Base-by-base conservation (phyloP, 2,113 vertebrate genomes). In the Pimephales promelas region DNA sequence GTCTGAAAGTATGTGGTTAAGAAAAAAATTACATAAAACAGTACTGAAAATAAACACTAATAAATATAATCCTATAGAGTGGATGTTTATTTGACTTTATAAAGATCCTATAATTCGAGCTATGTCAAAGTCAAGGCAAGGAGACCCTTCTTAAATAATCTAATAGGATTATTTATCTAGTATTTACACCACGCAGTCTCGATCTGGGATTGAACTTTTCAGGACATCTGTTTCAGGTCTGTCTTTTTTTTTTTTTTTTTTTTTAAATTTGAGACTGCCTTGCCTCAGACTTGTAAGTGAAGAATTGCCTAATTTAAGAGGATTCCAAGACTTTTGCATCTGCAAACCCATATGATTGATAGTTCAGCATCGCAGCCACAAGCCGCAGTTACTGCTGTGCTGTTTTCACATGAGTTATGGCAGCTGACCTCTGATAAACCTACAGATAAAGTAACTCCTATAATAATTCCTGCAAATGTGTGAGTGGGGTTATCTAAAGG, bases 111-210 rank as follows among this genome's bases (percentile, higher is more conserved):
- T 71, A 70, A 59, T 81, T 52, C 40, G 18, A 77, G 47, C 40
- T 74, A 82, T 0, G 75, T 82, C 84, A 89, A 86, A 89, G 81
- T 71, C 82, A 83, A 85, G 74, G 83, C 54, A 20, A 22, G 22
- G 16, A 59, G 78, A 83, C 45, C 43, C 80, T 83, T 75, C 78
- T 56, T 83, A 80, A 83, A 82, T 59, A 85, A 83, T 73, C 66
- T 80, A 73, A 59, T 56, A 56, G 86, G 80, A 86, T 90, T 85
- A 84, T 89, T 85, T 86, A 83, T 83, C 0, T 31, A 89, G 80
- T 89, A 84, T 92, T 90, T 89, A 83, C 76, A 77, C 80, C 79
- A 77, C 34, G 56, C 88, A 64, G 2, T 61, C 56, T 75, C 82
- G 45, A 82, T 66, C 64, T 7, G 81, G 79, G 78, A 89, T 88